Base-by-base conservation (phyloP, 2,888 invertebrate genomes). In the Ornithoptera alexandrae region DNA sequence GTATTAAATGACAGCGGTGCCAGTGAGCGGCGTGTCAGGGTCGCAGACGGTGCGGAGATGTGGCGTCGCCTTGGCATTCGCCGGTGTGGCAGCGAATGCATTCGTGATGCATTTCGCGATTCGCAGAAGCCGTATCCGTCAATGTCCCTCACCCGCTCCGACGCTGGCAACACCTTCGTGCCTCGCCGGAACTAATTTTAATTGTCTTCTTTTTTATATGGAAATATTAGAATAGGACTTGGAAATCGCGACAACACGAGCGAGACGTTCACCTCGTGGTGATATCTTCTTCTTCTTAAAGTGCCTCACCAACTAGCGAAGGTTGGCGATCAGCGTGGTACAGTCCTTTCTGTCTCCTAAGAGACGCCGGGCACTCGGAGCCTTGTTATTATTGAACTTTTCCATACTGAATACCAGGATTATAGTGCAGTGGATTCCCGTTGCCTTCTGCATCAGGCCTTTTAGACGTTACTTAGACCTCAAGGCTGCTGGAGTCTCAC, bases 11-110 rank as follows among this genome's bases (percentile, higher is more conserved):
- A 18, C 50, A 39, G 30, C n/a, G 42, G 17, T 17, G n/a, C 8
- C 24, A 42, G 67, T 57, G 67, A 67, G n/a, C 17, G 63, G 59
- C 59, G 57, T 61, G 69, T n/a, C 70, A 70, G 42, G 70, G 70
- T 59, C 66, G 46, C 36, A 8, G 68, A 63, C 58, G 67, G 59
- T 18, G 57, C 57, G 20, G 10, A 36, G 36, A 15, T 57, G 18
- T 39, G 46, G 64, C 20, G 2, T 56, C 36, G 24, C 70, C 64
- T 67, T 65, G 70, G 67, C 70, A 70, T 65, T 67, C 60, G 61
- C 7, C 57, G 22, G 15, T 42, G 56, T 20, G 46, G 60, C 63
- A 5, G 62, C 53, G 20, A 62, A 66, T 66, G 57, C 65, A 65
- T 69, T 69, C 24, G 61, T 56, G 65, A 65, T 69, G 69, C 69